Base-by-base conservation (phyloP, 1,140 invertebrate genomes). In the Lasaia peninsularis region DNA sequence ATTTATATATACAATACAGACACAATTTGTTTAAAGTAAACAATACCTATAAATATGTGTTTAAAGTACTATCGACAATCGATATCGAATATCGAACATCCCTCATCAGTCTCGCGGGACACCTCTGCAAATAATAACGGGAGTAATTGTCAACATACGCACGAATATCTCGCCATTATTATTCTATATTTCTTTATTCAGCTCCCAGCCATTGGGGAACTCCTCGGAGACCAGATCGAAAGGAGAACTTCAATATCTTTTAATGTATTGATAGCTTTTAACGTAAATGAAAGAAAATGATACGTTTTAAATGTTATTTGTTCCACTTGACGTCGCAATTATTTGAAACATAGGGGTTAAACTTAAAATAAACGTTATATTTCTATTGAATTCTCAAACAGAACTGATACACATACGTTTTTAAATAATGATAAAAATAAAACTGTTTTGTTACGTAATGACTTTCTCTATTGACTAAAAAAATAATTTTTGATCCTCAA, bases 121-220 rank as follows among this genome's bases (percentile, higher is more conserved):
- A 60, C 59, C 67, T 76, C 50, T 50, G 61, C 82, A 83, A 86
- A 83, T 86, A 86, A 83, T 81, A 75, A 75, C 69, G 61, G 64
- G 69, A 83, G 82, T 81, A 77, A 86, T 81, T 83, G 82, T 83
- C 82, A 86, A 86, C 79, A 84, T 64, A 75, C 74, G 67, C 73
- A 75, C 71, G 69, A 71, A 81, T 76, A 77, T 73, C 68, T 63
- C 65, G 56, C 59, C 68, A 69, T 78, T 75, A 74, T 78, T 78
- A 76, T 75, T 81, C 69, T 62, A 69, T 72, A 73, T 77, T 71
- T 70, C 67, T 67, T 65, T 69, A 69, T 63, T 52, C 32, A 28
- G 16, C 35, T 16, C 12, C 24, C 35, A 32, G 31, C 16, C 52
- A 37, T 56, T 33, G 57, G 51, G 31, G 37, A 16, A 40, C 48